Evolutionary conservation across 2,797 vertebrate species (phyloP), one percentile per base, ranked within the genome.

Genomic region (Sebastiscus albofasciatus): DNA sequence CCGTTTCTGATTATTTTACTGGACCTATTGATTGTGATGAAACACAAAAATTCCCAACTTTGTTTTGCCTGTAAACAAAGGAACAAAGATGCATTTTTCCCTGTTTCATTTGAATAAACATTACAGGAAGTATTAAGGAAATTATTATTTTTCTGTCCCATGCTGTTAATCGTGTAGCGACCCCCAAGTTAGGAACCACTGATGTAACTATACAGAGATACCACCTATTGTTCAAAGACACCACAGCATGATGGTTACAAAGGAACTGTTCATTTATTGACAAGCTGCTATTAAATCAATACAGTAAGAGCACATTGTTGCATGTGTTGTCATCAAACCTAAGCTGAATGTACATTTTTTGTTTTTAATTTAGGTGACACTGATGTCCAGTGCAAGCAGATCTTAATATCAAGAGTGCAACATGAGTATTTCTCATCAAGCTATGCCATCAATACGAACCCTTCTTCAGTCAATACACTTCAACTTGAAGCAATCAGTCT

Each of bases 181-280:
- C 27, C 12, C 5, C 5, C 58, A 22, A 12, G 26, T 75, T 36
- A 6, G 31, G 10, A n/a, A 33, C 29, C 60, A 29, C 58, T 31
- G 2, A 22, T 39, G 11, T 20, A 26, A 6, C 4, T 29, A 31
- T 5, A 62, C 7, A 49, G 22, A 72, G 16, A 64, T 4, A 2
- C 2, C 20, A 24, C 16, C 16, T 11, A 16, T 20, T 18, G 14
- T 29, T 68, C 4, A 64, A 52, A 78, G 27, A 77, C 16, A 77
- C n/a, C 72, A 67, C 58, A 59, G 18, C 39, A 78, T n/a, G 12
- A 42, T 42, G 36, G 59, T 90, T 77, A 82, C n/a, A 88, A 90
- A 90, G 61, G 88, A 86, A 90, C 78, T 61, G 60, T 81, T 24
- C n/a, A 42, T 96, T 95, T 96, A 96, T 92, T 95, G 69, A 85